Evolutionary conservation across 1,140 invertebrate genomes (phyloP).

Genomic region (Kradibia gibbosae): DNA sequence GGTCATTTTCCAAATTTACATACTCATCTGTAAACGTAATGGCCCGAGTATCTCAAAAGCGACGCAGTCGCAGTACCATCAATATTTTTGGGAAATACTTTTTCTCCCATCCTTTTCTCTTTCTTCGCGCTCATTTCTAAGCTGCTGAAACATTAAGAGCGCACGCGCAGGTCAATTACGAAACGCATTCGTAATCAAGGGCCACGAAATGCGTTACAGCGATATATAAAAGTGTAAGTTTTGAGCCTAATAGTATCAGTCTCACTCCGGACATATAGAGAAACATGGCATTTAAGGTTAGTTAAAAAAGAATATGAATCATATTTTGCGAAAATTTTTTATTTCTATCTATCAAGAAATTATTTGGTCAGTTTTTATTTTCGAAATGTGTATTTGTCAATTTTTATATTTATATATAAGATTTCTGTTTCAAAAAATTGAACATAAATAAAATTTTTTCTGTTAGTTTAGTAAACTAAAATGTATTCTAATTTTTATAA

Average conservation of each 20-base stretch:
- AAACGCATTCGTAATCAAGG: slow-evolving; percentile 22
- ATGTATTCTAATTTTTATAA: too few species aligned
- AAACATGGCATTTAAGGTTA: slow-evolving; percentile 48
- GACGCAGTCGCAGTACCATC: not conserved
- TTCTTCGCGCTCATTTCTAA: not conserved
- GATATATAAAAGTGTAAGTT: slow-evolving; percentile 38
- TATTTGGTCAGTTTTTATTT: too few species aligned
- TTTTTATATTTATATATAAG: too few species aligned
- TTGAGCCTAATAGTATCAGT: slow-evolving; percentile 33
- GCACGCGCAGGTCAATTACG: not conserved
- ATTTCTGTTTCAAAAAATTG: too few species aligned
- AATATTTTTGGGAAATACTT: slow-evolving; percentile 12
- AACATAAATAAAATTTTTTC: too few species aligned
- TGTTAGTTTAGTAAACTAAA: too few species aligned
- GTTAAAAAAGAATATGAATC: not conserved
- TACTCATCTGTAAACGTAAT: not conserved
- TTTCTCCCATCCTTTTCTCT: not conserved
- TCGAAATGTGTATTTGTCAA: too few species aligned
- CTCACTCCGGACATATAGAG: not conserved
- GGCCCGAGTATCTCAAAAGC: not conserved
- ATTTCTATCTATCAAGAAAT: too few species aligned
- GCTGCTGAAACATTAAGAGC: not conserved
- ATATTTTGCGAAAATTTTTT: too few species aligned
- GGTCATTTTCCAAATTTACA: slow-evolving; percentile 30
- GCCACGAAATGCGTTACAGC: not conserved